Conservation (phyloP, 2,888 invertebrate genomes). For the Erebia aethiops region DNA sequence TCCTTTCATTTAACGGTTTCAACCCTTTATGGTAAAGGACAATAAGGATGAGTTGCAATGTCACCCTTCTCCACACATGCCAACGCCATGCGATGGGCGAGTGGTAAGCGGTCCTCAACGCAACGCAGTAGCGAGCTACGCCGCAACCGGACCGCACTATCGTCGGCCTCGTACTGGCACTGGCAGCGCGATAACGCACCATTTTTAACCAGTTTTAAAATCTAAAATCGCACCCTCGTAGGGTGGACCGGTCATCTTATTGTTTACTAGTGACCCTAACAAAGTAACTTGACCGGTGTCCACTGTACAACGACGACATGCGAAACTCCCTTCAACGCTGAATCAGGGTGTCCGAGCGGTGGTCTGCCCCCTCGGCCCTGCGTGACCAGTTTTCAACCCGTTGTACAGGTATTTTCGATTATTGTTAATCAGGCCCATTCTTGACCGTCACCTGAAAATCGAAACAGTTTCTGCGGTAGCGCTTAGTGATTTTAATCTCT, state of each 20-base stretch:
- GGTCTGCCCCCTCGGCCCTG: conserved; percentile 69
- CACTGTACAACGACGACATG: conserved; percentile 68
- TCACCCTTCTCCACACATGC: conserved; percentile 74
- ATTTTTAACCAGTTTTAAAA: conserved; percentile 56
- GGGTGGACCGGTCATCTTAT: conserved; percentile 67
- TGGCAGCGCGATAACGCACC: conserved; percentile 45
- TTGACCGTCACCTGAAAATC: conserved; percentile 52
- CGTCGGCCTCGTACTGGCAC: conserved; percentile 57
- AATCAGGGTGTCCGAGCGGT: conserved; percentile 62
- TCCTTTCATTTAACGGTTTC: conserved; percentile 41
- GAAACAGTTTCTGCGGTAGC: conserved; percentile 43
- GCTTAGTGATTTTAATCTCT: conserved; percentile 17
- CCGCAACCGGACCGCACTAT: conserved; percentile 77
- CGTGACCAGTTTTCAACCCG: conserved; percentile 65
- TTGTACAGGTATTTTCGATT: conserved; percentile 72
- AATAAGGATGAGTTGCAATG: conserved; percentile 71
- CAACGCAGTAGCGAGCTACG: conserved; percentile 75
- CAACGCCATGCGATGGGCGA: conserved; percentile 54
- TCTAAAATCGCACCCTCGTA: conserved; percentile 45
- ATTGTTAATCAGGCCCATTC: conserved; percentile 57
- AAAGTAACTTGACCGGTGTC: conserved; percentile 66
- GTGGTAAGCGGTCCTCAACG: conserved; percentile 50
- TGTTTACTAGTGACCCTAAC: conserved; percentile 74
- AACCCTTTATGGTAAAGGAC: conserved; percentile 64
- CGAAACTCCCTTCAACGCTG: conserved; percentile 71